phyloP scores from a whole-genome alignment of 1,140 invertebrate genomes.

The Batillaria attramentaria region DNA sequence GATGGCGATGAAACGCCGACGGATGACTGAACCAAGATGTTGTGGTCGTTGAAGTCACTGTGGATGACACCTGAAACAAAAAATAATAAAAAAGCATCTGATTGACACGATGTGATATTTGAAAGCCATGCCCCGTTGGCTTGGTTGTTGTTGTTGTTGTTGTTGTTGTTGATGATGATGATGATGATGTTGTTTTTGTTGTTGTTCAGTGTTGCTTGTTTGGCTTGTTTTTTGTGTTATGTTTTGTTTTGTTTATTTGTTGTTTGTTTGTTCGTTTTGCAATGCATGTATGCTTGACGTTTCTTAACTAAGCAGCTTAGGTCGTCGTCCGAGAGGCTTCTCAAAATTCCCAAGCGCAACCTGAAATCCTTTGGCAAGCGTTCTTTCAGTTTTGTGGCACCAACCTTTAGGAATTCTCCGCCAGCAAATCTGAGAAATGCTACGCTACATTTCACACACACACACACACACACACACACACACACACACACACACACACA shows the following conservation, averaged over 20 bases:
- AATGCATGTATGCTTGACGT: too few relatives aligned
- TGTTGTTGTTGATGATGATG: background rate
- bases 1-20: background rate
- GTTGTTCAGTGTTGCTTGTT: too few relatives aligned
- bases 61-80: conserved; percentile 38
- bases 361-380: too few relatives aligned
- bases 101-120: background rate
- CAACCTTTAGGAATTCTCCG: too few relatives aligned
- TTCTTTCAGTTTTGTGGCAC: too few relatives aligned
- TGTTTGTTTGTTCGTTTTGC: background rate
- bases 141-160: background rate
- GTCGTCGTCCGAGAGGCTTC: too few relatives aligned
- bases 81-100: background rate
- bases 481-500: background rate
- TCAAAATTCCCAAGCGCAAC: too few relatives aligned
- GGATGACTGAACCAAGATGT: conserved; percentile 31
- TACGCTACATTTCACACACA: background rate
- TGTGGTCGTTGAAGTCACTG: conserved; percentile 43
- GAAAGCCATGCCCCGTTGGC: background rate
- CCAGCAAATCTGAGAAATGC: too few relatives aligned
- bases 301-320: too few relatives aligned
- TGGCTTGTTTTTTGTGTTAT: background rate
- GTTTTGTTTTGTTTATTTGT: background rate
- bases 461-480: background rate
- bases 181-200: background rate